A percentile compares a stretch with the other conserved stretches of the same genome.
phyloP scores from a whole-genome alignment of 2,888 invertebrate species.

The Orchestes rusci region DNA sequence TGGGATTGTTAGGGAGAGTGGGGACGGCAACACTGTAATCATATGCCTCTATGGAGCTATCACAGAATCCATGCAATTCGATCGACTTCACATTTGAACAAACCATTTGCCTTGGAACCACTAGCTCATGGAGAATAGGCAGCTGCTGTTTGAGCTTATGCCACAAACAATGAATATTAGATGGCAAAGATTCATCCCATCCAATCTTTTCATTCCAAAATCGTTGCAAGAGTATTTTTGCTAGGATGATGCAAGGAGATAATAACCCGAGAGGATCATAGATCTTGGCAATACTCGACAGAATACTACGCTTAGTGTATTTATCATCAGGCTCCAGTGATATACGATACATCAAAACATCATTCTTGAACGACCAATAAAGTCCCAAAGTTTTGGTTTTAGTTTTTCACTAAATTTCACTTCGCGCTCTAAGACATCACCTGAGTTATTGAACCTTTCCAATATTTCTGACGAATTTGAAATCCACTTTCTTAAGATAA shows the following conservation, averaged over 20 bases:
- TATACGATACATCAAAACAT: conserved; percentile 13
- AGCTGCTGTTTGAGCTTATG: not conserved
- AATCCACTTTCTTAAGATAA: conserved; percentile 10
- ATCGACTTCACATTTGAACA: not conserved
- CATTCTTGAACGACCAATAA: conserved; percentile 8
- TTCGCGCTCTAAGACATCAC: not conserved
- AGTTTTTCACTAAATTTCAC: conserved; percentile 1
- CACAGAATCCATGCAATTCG: conserved; percentile 14
- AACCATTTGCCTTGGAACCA: not conserved
- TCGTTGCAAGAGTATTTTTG: conserved; percentile 14
- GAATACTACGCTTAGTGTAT: conserved; percentile 13
- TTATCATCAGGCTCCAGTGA: not conserved
- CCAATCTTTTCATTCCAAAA: conserved; percentile 11
- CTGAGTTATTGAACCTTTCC: not conserved
- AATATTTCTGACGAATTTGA: conserved; percentile 4
- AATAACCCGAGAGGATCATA: too few relatives aligned
- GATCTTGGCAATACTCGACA: conserved; percentile 12
- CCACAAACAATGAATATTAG: not conserved
- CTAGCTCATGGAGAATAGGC: not conserved
- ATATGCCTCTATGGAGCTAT: conserved; percentile 8
- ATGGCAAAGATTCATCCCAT: conserved; percentile 9
- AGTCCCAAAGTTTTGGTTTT: conserved; percentile 13
- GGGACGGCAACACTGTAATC: too few relatives aligned
- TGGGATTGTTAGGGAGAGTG: too few relatives aligned
- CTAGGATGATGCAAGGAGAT: conserved; percentile 10